Evolutionary conservation across 2,888 invertebrate species (phyloP).

Genomic region (Eretmocerus hayati): DNA sequence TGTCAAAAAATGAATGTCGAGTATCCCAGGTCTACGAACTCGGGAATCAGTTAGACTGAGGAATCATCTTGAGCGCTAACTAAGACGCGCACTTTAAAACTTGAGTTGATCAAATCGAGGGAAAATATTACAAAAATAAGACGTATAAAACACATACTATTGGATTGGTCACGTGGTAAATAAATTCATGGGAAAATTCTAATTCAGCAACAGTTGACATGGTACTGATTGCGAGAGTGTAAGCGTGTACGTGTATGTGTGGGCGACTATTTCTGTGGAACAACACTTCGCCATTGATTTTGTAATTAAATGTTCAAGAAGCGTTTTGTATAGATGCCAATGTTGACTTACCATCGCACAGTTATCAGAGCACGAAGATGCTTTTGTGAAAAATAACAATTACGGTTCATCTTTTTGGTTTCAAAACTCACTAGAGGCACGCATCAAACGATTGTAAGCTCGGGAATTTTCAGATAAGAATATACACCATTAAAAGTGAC

Average conservation of each 20-base stretch:
- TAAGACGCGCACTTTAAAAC: too few species aligned
- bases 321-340: conserved; percentile 17
- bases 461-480: conserved; percentile 4
- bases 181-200: too few species aligned
- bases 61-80: too few species aligned
- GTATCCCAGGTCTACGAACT: too few species aligned
- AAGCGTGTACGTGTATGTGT: conserved; percentile 18
- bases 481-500: conserved; percentile 11
- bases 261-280: conserved; percentile 17
- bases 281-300: conserved; percentile 13
- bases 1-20: too few species aligned
- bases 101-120: too few species aligned
- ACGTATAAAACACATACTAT: too few species aligned
- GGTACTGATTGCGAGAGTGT: conserved; percentile 16
- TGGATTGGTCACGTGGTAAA: too few species aligned
- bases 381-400: conserved; percentile 14
- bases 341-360: conserved; percentile 18
- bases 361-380: conserved; percentile 13
- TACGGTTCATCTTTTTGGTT: conserved; percentile 18
- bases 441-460: conserved; percentile 19
- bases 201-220: conserved; percentile 19
- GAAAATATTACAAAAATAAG: too few species aligned
- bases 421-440: conserved; percentile 21
- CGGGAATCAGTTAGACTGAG: too few species aligned
- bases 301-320: conserved; percentile 21